Evolutionary conservation across 2,888 invertebrate species (phyloP).

Genomic region (Clostera curtula): DNA sequence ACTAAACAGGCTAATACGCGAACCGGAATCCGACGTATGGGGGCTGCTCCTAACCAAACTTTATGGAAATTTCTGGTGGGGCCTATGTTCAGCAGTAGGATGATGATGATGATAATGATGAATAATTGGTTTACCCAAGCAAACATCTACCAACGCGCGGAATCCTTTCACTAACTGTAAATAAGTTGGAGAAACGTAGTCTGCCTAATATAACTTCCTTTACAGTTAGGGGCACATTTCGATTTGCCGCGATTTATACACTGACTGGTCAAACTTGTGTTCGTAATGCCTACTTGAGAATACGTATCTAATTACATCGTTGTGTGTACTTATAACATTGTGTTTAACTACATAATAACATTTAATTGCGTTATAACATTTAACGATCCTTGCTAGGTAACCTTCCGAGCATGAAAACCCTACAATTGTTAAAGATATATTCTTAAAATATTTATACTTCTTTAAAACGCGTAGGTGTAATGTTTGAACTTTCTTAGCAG

Average conservation of each 20-base stretch:
- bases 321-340: slow-evolving; percentile 17
- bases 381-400: slow-evolving; percentile 14
- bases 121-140: no score
- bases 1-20: no score
- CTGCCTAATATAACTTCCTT: slow-evolving; percentile 1
- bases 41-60: no score
- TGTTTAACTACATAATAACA: slow-evolving; percentile 19
- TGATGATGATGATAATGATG: no score
- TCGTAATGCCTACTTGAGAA: slow-evolving; percentile 5
- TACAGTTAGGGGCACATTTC: slow-evolving; percentile 1
- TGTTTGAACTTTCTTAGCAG: slow-evolving; percentile 2
- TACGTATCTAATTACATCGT: slow-evolving; percentile 17
- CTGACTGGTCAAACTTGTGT: not conserved
- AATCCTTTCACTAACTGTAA: slow-evolving; percentile 3
- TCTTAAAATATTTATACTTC: not conserved
- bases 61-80: no score
- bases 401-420: slow-evolving; percentile 10
- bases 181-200: not conserved
- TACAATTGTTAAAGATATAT: slow-evolving; percentile 2
- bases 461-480: not conserved
- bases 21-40: no score
- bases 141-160: no score
- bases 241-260: not conserved
- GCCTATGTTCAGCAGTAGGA: no score
- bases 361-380: slow-evolving; percentile 23